Evolutionary conservation across 30 jellyfish, hydroid and myxozoan species (phyloP), one percentile per base, ranked within the genome.

Genomic region (Catostylus mosaicus): DNA sequence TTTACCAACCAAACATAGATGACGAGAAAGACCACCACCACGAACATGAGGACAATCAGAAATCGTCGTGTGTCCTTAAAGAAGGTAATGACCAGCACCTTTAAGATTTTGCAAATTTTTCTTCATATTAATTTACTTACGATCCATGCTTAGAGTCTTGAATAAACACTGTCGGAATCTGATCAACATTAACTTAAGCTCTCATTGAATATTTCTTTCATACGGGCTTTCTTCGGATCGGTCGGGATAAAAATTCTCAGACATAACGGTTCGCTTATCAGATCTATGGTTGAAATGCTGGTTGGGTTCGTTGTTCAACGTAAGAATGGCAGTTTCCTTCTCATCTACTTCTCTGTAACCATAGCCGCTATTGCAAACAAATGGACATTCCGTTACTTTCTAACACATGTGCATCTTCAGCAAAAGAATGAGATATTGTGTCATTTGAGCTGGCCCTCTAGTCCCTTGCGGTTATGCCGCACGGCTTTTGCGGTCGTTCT

Each of bases 181-280:
- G 59, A 19, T 45, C 72, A 61, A 60, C 79, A 54, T 32, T 29
- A 82, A 52, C n/a, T 57, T 69, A 54, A 37, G 71, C 74, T 56
- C 60, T n/a, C 35, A 52, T 67, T 66, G 54, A 64, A 45, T 34
- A 30, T 40, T 45, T 36, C 65, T 37, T 46, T 46, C 23, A 32
- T 46, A 45, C 11, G 80, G 54, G 47, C 61, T 35, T n/a, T 30
- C 47, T 45, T 7, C 73, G 65, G 77, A 67, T 26, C 22, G 75
- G 40, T 62, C 26, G 16, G 77, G 60, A 46, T 81, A 30, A 54
- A 35, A 45, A 45, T 69, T 82, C 86, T 51, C 62, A 82, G 92
- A 82, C 92, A 56, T 82, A 82, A 82, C 92, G 92, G 92, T 82
- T 43, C 75, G 23, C 76, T 52, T 82, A 82, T 82, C 92, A 70